Percentiles rank a stretch among this genome's conserved stretches.
Evolutionary conservation across 2,797 vertebrate species (phyloP).

Genomic region (Sebastes minor): DNA sequence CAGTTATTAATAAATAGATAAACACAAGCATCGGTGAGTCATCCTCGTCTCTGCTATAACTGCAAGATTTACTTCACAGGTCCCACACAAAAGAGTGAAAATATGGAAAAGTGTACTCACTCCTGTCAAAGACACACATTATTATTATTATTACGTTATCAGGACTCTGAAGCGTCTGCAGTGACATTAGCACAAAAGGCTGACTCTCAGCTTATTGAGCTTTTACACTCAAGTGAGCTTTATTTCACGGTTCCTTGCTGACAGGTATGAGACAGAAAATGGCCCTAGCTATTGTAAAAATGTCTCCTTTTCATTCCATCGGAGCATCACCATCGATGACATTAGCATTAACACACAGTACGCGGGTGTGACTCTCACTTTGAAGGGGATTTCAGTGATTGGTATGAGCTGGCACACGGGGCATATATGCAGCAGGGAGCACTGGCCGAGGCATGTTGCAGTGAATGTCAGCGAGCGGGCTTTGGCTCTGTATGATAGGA

Average conservation of each 20-base stretch:
- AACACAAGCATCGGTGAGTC: slow-evolving; percentile 14
- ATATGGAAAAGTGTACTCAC: neutral
- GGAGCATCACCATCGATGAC: neutral
- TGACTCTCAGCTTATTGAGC: slow-evolving; percentile 6
- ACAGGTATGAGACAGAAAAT: slow-evolving; percentile 12
- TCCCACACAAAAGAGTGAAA: neutral
- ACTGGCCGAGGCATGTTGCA: slow-evolving; percentile 48
- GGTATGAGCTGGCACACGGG: slow-evolving; percentile 38
- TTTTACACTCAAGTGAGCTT: slow-evolving; percentile 9
- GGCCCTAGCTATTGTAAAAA: neutral
- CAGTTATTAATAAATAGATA: slow-evolving; percentile 4
- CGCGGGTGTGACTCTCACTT: slow-evolving; percentile 1
- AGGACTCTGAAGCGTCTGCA: neutral
- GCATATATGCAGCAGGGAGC: slow-evolving; percentile 21
- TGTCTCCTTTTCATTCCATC: neutral
- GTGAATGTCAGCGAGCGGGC: slow-evolving; percentile 62
- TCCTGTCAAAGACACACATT: neutral
- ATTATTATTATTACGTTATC: neutral
- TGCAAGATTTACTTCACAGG: neutral
- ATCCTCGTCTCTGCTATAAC: neutral
- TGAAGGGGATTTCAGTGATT: slow-evolving; percentile 31
- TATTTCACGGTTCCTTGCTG: neutral
- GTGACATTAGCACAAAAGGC: neutral
- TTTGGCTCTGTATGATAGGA: slow-evolving; percentile 77
- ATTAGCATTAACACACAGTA: neutral